Evolutionary conservation across 2,113 vertebrate species (phyloP).

Genomic region (Bos indicus): DNA sequence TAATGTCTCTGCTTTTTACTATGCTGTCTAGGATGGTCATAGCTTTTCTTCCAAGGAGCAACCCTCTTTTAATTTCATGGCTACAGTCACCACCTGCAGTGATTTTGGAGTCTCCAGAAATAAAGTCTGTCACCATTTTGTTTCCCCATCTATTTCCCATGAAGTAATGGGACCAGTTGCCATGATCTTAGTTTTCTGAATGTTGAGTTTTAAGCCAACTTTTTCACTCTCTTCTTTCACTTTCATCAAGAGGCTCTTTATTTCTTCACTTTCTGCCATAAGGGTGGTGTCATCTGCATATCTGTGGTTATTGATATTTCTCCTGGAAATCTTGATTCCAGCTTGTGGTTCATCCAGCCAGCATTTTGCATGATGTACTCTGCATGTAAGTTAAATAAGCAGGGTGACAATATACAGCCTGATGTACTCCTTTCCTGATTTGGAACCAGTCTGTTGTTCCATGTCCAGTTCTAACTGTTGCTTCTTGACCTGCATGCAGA

Average conservation of each 20-base stretch:
- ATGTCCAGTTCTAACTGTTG: neutral
- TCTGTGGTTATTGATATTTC: neutral
- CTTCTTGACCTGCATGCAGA: neutral
- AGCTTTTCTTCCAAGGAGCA: neutral
- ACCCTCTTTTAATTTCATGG: neutral
- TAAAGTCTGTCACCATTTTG: neutral
- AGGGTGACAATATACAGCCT: neutral
- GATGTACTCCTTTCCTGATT: neutral
- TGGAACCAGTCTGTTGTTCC: neutral
- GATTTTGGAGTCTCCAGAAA: neutral
- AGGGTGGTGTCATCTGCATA: neutral
- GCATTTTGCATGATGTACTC: neutral
- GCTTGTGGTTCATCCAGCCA: neutral
- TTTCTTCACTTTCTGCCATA: neutral
- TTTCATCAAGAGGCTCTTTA: neutral
- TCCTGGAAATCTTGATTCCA: neutral
- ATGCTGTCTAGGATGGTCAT: neutral
- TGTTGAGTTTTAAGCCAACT: neutral
- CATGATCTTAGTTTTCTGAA: neutral
- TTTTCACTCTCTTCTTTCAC: neutral
- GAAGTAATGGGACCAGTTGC: neutral
- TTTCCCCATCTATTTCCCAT: neutral
- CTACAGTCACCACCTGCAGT: neutral
- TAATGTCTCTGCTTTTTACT: too few species aligned
- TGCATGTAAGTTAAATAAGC: neutral